These are phyloP conservation scores for Tenebrosternarchus preto DNA, from an alignment of 2,113 vertebrate species.

Conservation along the genomic window DNA sequence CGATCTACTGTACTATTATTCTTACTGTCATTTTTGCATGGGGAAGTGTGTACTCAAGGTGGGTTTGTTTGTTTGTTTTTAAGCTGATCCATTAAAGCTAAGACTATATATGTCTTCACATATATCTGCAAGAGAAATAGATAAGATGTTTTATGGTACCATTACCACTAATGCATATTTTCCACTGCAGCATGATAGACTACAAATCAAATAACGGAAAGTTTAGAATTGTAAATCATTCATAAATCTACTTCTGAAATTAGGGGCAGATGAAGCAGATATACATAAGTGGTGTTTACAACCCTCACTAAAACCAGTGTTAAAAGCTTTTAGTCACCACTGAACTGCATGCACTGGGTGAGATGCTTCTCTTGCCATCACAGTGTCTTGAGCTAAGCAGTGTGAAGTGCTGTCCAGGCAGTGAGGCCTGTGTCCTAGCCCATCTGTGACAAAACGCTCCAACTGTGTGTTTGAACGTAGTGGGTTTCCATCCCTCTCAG, in stretches of 20 bases:
- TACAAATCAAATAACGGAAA: slow-evolving; percentile 24
- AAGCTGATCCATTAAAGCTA: slow-evolving; percentile 4
- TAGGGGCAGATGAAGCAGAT: not conserved
- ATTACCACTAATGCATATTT: slow-evolving; percentile 33
- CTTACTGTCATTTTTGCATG: not conserved
- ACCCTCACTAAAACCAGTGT: slow-evolving; percentile 10
- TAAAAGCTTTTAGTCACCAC: slow-evolving; percentile 34
- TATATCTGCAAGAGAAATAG: slow-evolving; percentile 3
- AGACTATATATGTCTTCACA: not conserved
- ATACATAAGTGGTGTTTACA: slow-evolving; percentile 13
- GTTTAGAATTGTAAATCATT: slow-evolving; percentile 18
- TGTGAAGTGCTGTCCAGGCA: slow-evolving; percentile 23
- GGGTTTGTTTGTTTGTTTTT: not conserved
- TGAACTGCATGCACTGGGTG: slow-evolving; percentile 19
- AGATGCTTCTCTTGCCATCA: slow-evolving; percentile 23
- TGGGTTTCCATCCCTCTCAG: not conserved
- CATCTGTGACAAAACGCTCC: slow-evolving; percentile 19
- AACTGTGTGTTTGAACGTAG: not conserved
- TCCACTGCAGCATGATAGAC: not conserved
- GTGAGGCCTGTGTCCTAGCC: slow-evolving; percentile 2
- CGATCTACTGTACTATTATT: not conserved
- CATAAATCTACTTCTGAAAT: slow-evolving; percentile 5
- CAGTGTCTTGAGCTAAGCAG: slow-evolving; percentile 38
- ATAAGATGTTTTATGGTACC: slow-evolving; percentile 31
- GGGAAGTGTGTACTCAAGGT: not conserved